phyloP scores from a whole-genome alignment of 2,888 invertebrate genomes.

The Harpalus rufipes region DNA sequence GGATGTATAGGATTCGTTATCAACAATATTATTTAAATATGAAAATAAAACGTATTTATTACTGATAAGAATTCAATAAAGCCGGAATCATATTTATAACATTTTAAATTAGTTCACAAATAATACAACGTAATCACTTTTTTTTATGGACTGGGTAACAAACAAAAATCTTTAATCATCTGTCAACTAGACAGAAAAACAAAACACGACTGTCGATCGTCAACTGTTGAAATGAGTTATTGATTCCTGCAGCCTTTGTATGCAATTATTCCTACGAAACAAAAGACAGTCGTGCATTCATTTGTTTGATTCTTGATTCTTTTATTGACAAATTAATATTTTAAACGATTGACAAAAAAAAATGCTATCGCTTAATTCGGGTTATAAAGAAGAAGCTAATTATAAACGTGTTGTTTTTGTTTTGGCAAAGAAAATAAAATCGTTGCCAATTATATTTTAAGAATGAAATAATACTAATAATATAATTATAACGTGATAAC shows the following conservation, averaged over 20 bases:
- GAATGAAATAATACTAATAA: not conserved
- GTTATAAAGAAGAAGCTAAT: not conserved
- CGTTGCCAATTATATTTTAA: not conserved
- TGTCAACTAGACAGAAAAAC: slow-evolving; percentile 14
- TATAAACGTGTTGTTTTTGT: not conserved
- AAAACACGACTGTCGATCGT: slow-evolving; percentile 13
- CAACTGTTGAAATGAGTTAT: slow-evolving; percentile 52
- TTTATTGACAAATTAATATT: slow-evolving; percentile 14
- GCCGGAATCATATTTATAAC: too few relatives aligned
- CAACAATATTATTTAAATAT: too few relatives aligned
- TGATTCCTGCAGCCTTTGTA: slow-evolving; percentile 40
- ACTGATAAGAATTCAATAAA: too few relatives aligned
- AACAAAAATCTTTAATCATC: not conserved
- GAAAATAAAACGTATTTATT: too few relatives aligned
- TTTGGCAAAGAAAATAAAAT: not conserved
- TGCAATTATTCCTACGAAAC: slow-evolving; percentile 34
- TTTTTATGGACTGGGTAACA: not conserved
- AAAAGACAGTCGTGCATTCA: slow-evolving; percentile 23
- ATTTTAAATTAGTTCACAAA: too few relatives aligned
- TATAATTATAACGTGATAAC: slow-evolving; percentile 1
- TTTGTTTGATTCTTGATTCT: not conserved
- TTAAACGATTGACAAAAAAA: not conserved
- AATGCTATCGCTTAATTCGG: not conserved
- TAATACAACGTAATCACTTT: too few relatives aligned
- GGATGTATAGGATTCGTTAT: too few relatives aligned